Percentiles rank a stretch among this genome's conserved stretches.
Evolutionary conservation across 2,797 vertebrate species (phyloP).

Genomic region (Coilia nasus): DNA sequence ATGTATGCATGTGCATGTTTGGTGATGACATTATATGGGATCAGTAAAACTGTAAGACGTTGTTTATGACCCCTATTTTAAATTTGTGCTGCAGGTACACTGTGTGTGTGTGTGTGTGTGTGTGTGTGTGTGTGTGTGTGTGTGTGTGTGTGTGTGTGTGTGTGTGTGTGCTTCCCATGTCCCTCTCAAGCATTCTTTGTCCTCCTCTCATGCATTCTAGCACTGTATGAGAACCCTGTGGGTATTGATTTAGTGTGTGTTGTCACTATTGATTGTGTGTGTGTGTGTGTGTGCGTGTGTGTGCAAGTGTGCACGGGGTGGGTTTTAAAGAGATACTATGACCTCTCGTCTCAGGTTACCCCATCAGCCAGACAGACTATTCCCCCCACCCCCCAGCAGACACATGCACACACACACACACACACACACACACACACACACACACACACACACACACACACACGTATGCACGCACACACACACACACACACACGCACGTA

Average conservation of each 20-base stretch:
- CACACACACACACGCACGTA: slow-evolving; percentile 13
- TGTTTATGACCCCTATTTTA: neutral
- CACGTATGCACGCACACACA: too few relatives aligned
- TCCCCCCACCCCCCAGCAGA: neutral
- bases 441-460: too few relatives aligned
- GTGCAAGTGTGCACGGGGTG: slow-evolving; percentile 57
- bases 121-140: neutral
- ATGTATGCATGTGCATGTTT: neutral
- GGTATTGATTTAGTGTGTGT: slow-evolving; percentile 34
- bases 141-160: neutral
- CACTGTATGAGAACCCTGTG: slow-evolving; percentile 9
- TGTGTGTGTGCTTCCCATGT: neutral
- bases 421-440: neutral
- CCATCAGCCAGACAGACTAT: slow-evolving; percentile 27
- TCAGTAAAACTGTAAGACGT: neutral
- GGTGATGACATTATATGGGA: neutral
- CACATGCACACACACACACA: neutral
- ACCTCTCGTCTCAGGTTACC: slow-evolving; percentile 62
- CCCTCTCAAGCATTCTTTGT: slow-evolving; percentile 3
- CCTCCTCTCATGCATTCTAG: slow-evolving; percentile 8
- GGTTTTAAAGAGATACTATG: slow-evolving; percentile 70
- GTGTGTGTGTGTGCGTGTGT: slow-evolving; percentile 21
- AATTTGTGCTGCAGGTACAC: neutral
- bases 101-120: neutral
- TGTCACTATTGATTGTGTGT: slow-evolving; percentile 20